Base-by-base conservation (phyloP, 2,797 vertebrate species). In the Chrosomus eos region DNA sequence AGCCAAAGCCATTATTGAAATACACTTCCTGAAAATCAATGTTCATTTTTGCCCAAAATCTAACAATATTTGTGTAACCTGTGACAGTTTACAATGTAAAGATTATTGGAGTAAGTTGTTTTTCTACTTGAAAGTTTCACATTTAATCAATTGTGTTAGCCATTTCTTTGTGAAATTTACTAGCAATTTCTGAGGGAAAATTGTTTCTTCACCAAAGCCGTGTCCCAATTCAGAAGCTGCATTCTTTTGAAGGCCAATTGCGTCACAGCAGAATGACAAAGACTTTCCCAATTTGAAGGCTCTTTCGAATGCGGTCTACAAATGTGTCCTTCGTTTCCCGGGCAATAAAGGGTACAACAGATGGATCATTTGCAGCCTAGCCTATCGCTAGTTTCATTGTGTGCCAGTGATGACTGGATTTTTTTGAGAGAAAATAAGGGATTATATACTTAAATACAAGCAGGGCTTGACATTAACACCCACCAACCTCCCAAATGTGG, bases 301-400 rank as follows among this genome's bases (percentile, higher is more conserved):
- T 62, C 1, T 5, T 62, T 28, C 4, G 1, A 28, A 28, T 14
- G 5, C 0, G 0, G 1, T 26, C 2, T 60, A n/a, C n/a, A 60
- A 60, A 11, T 1, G n/a, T 11, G 5, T 16, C 26, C 26, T 28
- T 16, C 6, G 2, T 28, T 62, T 62, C 60, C 13, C 4, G 13
- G 60, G 13, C 13, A 28, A 28, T 6, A 2, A 28, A 62, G 26
- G 13, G 28, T 62, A 28, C n/a, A 28, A 28, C 5, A 26, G n/a
- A 11, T 60, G 58, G 58, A 62, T 14, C 10, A 10, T 60, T 13
- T 2, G 23, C 55, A 60, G 4, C 10, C 10, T n/a, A 60, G 60
- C 60, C 26, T 16, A 7, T 28, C 60, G 2, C 60, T 16, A 62
- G 26, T 7, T 28, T 62, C 13, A 60, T 60, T 60, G 9, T n/a